Evolutionary conservation across 2,888 invertebrate genomes (phyloP), one percentile per base, ranked within the genome.

Genomic region (Sinelater perroti): DNA sequence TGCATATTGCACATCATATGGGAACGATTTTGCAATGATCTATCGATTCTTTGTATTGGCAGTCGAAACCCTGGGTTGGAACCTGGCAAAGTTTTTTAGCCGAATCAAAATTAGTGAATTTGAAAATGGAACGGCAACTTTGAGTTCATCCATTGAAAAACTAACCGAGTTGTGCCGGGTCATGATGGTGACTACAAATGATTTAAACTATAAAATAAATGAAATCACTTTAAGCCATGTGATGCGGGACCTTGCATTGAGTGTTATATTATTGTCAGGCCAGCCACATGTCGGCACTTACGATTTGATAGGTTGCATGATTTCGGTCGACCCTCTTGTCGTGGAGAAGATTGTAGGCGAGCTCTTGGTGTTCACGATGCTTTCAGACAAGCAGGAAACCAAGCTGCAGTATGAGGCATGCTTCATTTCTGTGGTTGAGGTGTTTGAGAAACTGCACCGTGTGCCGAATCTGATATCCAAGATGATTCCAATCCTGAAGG

Each of bases 361-460:
- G 36, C 62, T 76, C 28, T 45, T 76, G 21, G 49, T 64, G 20
- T 75, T 70, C 61, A 51, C 71, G 5, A 68, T 76, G 66, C 57
- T 69, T 26, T 55, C 55, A 20, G 62, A 72, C 45, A 69, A 71
- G 33, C 44, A 58, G 18, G 55, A 63, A 5, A 30, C 56, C 7
- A 30, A 42, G 14, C 56, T 63, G 8, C 56, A 64, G 20, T 76
- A 77, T 61, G 69, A 72, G 56, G 54, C 64, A 33, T 63, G 74
- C 8, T 45, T 77, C 24, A 56, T 70, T 31, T 61, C 64, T 10
- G 66, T 78, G 14, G 72, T 78, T 57, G 68, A 74, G 55, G 70
- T 75, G 17, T 77, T 73, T 63, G 64, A 67, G 3, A 78, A 75
- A 63, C 66, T 78, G 36, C 75, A 74, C 50, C 64, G 78, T 49